Evolutionary conservation across 1,140 invertebrate genomes (phyloP).

Genomic region (Neodiprion pinetum): DNA sequence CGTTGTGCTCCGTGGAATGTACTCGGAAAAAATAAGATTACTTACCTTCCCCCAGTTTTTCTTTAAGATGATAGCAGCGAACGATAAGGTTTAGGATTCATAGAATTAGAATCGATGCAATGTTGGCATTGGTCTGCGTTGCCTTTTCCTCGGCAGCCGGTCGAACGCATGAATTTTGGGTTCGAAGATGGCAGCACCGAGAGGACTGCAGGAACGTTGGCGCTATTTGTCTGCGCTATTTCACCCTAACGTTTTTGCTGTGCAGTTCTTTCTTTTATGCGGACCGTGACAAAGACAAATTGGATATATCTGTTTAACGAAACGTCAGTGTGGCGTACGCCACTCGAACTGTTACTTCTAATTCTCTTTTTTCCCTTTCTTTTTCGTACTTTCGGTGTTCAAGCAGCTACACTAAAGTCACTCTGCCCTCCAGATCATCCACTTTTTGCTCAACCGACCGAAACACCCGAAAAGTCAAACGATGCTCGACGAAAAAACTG

Average conservation of each 20-base stretch:
- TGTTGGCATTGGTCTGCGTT: too few species aligned
- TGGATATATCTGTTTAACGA: constrained; percentile 42
- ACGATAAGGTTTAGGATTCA: not conserved
- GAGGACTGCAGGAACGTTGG: not conserved
- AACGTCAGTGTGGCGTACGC: constrained; percentile 18
- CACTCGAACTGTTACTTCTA: too few species aligned
- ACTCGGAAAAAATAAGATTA: too few species aligned
- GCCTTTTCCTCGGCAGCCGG: constrained; percentile 7
- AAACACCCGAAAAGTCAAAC: too few species aligned
- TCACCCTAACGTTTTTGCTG: not conserved
- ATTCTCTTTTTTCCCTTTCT: constrained; percentile 36
- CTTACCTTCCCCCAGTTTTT: not conserved
- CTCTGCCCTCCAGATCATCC: not conserved
- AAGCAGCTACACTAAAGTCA: not conserved
- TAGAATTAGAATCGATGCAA: too few species aligned
- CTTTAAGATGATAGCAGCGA: not conserved
- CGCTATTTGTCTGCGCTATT: not conserved
- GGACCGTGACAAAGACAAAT: constrained; percentile 40
- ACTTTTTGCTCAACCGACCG: too few species aligned
- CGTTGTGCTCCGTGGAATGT: too few species aligned
- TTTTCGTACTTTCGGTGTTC: constrained; percentile 35
- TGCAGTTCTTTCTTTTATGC: constrained; percentile 11
- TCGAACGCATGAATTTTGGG: constrained; percentile 7
- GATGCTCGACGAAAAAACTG: too few species aligned
- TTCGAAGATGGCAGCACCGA: constrained; percentile 26